Base-by-base conservation (phyloP, 2,888 invertebrate genomes). In the Balanococcus diminutus region DNA sequence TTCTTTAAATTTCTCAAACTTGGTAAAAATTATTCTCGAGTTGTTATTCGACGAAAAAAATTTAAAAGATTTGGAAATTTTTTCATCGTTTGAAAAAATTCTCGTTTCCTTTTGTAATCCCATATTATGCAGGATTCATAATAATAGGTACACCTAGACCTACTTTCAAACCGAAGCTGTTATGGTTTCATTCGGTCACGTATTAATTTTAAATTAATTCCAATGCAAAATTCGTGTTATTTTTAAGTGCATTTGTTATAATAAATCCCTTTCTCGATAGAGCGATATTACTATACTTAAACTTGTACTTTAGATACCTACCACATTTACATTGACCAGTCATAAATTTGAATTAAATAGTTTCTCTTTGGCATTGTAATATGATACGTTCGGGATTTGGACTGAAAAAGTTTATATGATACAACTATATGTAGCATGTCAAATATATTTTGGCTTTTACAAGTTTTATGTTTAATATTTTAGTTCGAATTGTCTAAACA, bases 341-440 rank as follows among this genome's bases (percentile, higher is more conserved):
- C 25, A 25, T 67, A 67, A 67, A 67, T 67, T 67, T 28, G 61
- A 67, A 67, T 67, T 67, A 67, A 28, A 28, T 67, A 67, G 61
- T 67, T 67, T 67, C 61, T 25, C 11, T 14, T 67, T 67, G 25
- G 28, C 28, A 67, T 11, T 25, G 25, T 67, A 67, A 51, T 28
- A 28, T 11, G 61, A 11, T 25, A 28, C 61, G 14, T 67, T 67
- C 61, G 61, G 61, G 61, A 67, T 67, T 25, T 28, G 28, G 25
- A 67, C 11, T 25, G 28, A 28, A 67, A 67, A 67, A 67, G 61
- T 67, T 67, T 67, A 3, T 67, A 28, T 67, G 61, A 67, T 67
- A 11, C 61, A 22, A 67, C 25, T 25, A 25, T 25, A 14, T 67
- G 61, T 28, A 3, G 28, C 61, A 25, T 67, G 61, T 67, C 61